Percentiles rank a stretch among this genome's conserved stretches.
Evolutionary conservation across 1,140 invertebrate species (phyloP).

Genomic region (Helicoverpa armigera): DNA sequence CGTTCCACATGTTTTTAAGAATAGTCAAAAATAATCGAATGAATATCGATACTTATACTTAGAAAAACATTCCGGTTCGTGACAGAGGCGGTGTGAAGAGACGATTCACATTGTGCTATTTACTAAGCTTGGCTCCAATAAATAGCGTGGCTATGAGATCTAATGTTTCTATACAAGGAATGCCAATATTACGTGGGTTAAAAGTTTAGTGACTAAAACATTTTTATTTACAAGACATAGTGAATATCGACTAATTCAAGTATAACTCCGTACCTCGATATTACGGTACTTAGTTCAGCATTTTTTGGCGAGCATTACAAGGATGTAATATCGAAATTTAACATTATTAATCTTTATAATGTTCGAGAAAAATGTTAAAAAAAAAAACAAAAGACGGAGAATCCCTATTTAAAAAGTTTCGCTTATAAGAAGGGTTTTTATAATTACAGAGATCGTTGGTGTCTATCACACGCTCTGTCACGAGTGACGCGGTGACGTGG

Average conservation of each 20-base stretch:
- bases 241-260: conserved; percentile 40
- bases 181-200: conserved; percentile 46
- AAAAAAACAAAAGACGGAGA: background rate
- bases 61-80: conserved; percentile 22
- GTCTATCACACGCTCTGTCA: conserved; percentile 14
- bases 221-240: conserved; percentile 49
- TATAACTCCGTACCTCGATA: conserved; percentile 34
- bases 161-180: conserved; percentile 47
- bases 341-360: background rate
- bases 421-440: conserved; percentile 41
- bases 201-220: conserved; percentile 44
- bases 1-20: conserved; percentile 41
- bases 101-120: conserved; percentile 25
- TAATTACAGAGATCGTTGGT: conserved; percentile 42
- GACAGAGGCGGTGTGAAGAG: conserved; percentile 31
- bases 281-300: conserved; percentile 1
- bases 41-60: conserved; percentile 31
- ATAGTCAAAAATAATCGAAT: conserved; percentile 30
- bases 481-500: background rate
- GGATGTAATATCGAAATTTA: background rate
- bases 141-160: conserved; percentile 38
- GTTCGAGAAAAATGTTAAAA: conserved; percentile 3
- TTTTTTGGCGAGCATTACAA: conserved; percentile 33
- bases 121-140: conserved; percentile 26
- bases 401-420: conserved; percentile 38